These are phyloP conservation scores for Artibeus lituratus DNA, from an alignment of 2,797 vertebrate genomes.

Conservation along the genomic window DNA sequence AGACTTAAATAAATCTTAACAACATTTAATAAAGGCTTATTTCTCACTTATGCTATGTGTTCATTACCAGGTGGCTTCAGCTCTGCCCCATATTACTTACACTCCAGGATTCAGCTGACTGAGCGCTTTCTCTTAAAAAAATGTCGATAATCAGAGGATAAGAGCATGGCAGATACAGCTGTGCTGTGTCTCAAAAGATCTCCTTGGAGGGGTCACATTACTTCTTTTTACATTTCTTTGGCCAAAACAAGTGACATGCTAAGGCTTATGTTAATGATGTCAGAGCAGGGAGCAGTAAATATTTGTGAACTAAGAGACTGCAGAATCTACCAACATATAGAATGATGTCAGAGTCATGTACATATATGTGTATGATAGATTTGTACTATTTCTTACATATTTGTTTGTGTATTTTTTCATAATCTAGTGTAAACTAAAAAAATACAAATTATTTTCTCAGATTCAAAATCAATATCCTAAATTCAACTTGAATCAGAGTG, in stretches of 20 bases:
- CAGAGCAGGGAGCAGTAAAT: not conserved
- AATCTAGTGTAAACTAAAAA: not conserved
- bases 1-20: not conserved
- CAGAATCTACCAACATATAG: not conserved
- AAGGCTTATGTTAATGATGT: not conserved
- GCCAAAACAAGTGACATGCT: not conserved
- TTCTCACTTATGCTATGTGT: accelerated
- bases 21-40: not conserved
- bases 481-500: not conserved
- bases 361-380: not conserved
- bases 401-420: not conserved
- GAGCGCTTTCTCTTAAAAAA: not conserved
- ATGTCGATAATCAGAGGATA: not conserved
- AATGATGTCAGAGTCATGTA: not conserved
- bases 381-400: not conserved
- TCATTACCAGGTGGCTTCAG: not conserved
- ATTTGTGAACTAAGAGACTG: not conserved
- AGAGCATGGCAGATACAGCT: not conserved
- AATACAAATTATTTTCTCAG: not conserved
- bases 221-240: not conserved
- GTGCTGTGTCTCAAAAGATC: not conserved
- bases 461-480: not conserved
- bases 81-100: too few species aligned
- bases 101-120: too few species aligned
- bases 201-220: not conserved